Conservation (phyloP, 2,113 vertebrate genomes). For the Narcine bancroftii region DNA sequence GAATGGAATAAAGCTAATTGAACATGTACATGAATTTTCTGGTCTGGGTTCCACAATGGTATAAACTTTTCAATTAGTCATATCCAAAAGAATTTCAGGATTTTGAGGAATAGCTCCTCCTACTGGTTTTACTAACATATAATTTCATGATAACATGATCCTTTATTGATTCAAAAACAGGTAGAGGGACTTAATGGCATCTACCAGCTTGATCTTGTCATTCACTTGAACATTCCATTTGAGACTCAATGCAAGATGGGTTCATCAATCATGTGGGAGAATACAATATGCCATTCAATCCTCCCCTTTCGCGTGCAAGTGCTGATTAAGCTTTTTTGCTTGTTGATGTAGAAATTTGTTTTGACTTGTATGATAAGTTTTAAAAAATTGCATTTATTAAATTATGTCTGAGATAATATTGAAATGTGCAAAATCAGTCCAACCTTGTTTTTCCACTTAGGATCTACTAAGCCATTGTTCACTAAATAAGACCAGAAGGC, state of each 20-base stretch:
- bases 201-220: conserved; percentile 76
- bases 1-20: conserved; percentile 1
- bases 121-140: background rate
- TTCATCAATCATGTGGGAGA: conserved; percentile 76
- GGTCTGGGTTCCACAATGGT: too few relatives aligned
- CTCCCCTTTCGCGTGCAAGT: conserved; percentile 66
- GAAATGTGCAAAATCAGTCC: background rate
- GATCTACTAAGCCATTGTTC: background rate
- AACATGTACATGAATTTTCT: background rate
- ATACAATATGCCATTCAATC: conserved; percentile 96
- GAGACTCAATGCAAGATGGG: conserved; percentile 84
- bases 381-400: background rate
- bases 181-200: conserved; percentile 70
- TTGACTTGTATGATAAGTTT: too few relatives aligned
- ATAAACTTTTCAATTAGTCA: background rate
- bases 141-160: background rate
- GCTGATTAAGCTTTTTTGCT: background rate
- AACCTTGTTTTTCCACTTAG: background rate
- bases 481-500: too few relatives aligned
- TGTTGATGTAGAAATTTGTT: background rate
- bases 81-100: background rate
- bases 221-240: conserved; percentile 85
- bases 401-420: background rate
- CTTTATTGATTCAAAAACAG: too few relatives aligned
- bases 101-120: background rate